Conservation (phyloP, 2,888 invertebrate species). For the Andrena chrysosceles region DNA sequence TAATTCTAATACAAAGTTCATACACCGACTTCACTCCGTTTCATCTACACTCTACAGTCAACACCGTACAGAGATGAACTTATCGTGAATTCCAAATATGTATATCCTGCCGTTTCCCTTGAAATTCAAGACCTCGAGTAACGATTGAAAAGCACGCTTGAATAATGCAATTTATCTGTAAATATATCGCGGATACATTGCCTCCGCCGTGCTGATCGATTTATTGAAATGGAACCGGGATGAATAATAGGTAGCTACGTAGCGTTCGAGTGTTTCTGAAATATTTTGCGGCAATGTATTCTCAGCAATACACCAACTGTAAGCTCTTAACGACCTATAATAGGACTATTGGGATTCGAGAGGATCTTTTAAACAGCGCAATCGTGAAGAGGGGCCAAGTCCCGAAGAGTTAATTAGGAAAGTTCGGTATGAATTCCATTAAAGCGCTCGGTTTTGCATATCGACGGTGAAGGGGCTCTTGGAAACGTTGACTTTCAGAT, state of each 20-base stretch:
- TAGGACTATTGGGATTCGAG: constrained; percentile 40
- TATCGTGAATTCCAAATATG: neutral
- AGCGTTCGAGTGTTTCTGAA: constrained; percentile 16
- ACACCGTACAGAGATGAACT: neutral
- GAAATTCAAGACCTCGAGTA: neutral
- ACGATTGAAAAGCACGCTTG: constrained; percentile 35
- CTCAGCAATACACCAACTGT: constrained; percentile 1
- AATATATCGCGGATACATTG: constrained; percentile 12
- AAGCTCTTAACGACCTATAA: constrained; percentile 38
- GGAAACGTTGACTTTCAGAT: constrained; percentile 43
- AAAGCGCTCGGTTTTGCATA: constrained; percentile 41
- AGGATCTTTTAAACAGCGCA: constrained; percentile 36
- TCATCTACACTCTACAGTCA: too few relatives aligned
- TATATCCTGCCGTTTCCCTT: neutral
- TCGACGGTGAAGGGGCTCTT: constrained; percentile 16
- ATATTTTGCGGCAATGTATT: constrained; percentile 7
- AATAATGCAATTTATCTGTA: constrained; percentile 30
- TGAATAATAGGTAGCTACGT: constrained; percentile 19
- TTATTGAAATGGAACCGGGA: constrained; percentile 19
- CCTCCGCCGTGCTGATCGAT: constrained; percentile 21
- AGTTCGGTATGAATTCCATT: constrained; percentile 62
- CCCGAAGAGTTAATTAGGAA: constrained; percentile 64
- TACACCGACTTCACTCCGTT: neutral
- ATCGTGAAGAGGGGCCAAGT: constrained; percentile 14
- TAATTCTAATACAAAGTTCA: neutral